phyloP scores from a whole-genome alignment of 2,113 vertebrate species.

The Irena cyanogastra region DNA sequence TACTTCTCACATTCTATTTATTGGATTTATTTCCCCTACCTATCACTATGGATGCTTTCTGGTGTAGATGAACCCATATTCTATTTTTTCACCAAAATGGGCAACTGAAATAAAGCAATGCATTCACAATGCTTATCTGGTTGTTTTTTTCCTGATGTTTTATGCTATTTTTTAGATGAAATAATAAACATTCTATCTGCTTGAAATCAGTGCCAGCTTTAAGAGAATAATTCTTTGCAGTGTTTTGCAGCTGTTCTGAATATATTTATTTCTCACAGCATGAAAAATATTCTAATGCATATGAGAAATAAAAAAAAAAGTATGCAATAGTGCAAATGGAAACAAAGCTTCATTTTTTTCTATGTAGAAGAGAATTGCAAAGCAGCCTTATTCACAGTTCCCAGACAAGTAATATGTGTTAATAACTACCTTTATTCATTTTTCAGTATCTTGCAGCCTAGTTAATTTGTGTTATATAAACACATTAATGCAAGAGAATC shows the following conservation, averaged over 20 bases:
- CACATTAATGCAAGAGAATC: not conserved
- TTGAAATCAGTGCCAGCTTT: not conserved
- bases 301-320: not conserved
- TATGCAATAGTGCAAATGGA: not conserved
- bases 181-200: not conserved
- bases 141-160: not conserved
- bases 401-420: not conserved
- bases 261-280: not conserved
- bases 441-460: not conserved
- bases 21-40: not conserved
- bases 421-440: not conserved
- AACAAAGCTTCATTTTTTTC: not conserved
- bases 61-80: not conserved
- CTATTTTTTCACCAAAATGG: not conserved
- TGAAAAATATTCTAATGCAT: not conserved
- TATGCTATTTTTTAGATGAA: not conserved
- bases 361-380: not conserved
- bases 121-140: not conserved
- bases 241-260: not conserved
- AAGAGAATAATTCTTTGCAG: not conserved
- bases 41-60: not conserved
- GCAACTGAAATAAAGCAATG: not conserved
- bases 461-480: not conserved
- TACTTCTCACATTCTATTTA: not conserved
- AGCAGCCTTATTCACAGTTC: not conserved